Evolutionary conservation across 2,797 vertebrate species (phyloP).

Genomic region (Spizella passerina): DNA sequence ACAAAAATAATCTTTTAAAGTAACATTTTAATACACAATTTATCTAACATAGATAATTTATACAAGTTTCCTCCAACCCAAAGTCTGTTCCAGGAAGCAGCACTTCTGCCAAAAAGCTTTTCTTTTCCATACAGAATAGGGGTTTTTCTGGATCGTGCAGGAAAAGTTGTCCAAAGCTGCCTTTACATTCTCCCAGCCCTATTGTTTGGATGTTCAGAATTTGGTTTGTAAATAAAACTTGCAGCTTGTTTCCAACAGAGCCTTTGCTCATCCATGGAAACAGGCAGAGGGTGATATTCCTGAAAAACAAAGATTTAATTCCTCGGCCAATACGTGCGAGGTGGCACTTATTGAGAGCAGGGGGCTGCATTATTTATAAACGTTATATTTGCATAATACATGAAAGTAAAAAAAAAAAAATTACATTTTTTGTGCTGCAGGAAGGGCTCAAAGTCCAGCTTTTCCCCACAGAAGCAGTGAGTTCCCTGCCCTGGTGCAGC

Average conservation of each 20-base stretch:
- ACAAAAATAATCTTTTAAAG: slow-evolving; percentile 35
- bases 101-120: not conserved
- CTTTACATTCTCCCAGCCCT: not conserved
- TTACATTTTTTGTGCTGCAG: not conserved
- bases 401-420: not conserved
- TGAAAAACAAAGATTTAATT: not conserved
- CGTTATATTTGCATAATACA: slow-evolving; percentile 29
- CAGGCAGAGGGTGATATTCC: accelerated
- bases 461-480: accelerated
- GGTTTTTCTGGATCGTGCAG: not conserved
- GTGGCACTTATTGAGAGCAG: not conserved
- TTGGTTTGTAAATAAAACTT: not conserved
- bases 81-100: not conserved
- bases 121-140: not conserved
- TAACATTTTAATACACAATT: slow-evolving; percentile 53
- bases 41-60: slow-evolving; percentile 52
- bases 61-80: not conserved
- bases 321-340: not conserved
- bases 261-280: not conserved
- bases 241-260: not conserved
- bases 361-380: slow-evolving; percentile 23
- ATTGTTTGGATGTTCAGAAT: not conserved
- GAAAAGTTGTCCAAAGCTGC: not conserved
- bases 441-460: not conserved
- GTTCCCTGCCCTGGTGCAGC: accelerated